Evolutionary conservation across 2,113 vertebrate genomes (phyloP).

Genomic region (Muntiacus reevesi): DNA sequence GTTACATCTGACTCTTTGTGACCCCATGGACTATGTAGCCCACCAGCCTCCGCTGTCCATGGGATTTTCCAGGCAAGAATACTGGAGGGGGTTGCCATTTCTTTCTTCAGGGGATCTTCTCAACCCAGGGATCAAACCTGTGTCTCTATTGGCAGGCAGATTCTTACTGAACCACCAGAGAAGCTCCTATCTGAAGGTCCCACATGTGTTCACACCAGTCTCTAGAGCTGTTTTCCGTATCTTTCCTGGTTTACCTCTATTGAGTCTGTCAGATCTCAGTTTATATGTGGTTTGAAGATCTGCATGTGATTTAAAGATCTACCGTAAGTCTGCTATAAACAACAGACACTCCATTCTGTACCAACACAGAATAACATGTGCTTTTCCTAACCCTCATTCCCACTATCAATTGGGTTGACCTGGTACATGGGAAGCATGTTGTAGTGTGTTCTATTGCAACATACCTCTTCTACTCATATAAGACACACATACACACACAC

Average conservation of each 20-base stretch:
- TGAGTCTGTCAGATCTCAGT: background rate
- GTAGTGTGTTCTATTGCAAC: rapidly evolving
- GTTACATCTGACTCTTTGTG: background rate
- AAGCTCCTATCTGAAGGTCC: rapidly evolving
- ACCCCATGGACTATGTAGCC: background rate
- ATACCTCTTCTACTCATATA: too few relatives aligned
- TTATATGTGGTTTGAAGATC: background rate
- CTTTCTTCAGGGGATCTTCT: background rate
- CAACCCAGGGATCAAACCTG: background rate
- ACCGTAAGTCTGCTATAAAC: background rate
- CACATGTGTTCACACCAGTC: background rate
- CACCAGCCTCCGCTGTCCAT: background rate
- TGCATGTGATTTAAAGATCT: background rate
- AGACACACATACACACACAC: background rate
- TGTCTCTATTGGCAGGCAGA: background rate
- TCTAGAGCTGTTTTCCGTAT: background rate
- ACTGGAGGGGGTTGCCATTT: background rate
- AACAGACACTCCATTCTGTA: background rate
- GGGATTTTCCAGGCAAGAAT: background rate
- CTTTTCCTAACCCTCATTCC: background rate
- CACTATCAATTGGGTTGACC: too few relatives aligned
- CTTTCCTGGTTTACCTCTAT: background rate
- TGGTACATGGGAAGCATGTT: background rate
- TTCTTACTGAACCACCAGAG: background rate
- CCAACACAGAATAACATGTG: background rate